Percentiles rank a stretch among this genome's conserved stretches.
Conservation (phyloP, 2,113 vertebrate species). For the Ranitomeya variabilis region DNA sequence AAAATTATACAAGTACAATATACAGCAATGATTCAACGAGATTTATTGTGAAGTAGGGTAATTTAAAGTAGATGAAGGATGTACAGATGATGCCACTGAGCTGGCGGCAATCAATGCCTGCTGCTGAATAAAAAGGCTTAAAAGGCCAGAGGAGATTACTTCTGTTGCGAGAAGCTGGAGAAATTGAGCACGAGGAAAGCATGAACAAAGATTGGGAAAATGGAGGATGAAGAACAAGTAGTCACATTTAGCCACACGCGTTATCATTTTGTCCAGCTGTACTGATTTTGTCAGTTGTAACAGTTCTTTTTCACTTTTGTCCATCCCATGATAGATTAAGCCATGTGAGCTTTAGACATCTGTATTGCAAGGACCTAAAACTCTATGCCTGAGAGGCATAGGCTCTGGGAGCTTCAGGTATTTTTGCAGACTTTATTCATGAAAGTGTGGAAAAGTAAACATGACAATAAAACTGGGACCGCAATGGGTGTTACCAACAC, state of each 20-base stretch:
- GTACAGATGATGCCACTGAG: background rate
- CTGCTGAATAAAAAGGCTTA: constrained; percentile 20
- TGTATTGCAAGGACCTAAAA: background rate
- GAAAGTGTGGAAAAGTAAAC: background rate
- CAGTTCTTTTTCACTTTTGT: too few relatives aligned
- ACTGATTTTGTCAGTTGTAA: background rate
- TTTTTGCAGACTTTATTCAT: background rate
- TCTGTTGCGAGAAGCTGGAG: background rate
- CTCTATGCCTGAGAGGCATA: background rate
- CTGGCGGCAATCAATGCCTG: constrained; percentile 21
- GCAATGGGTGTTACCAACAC: background rate
- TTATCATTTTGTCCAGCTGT: background rate
- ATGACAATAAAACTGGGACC: background rate
- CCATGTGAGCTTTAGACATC: background rate
- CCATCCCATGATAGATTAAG: background rate
- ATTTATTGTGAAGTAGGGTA: constrained; percentile 18
- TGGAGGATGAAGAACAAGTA: background rate
- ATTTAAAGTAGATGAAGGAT: constrained; percentile 18
- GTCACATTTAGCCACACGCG: background rate
- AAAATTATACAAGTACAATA: background rate
- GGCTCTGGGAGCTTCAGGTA: background rate
- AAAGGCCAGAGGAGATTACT: background rate
- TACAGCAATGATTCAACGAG: background rate
- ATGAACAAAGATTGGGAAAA: background rate
- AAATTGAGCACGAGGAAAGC: background rate